These are phyloP conservation scores for Pseudorhiza aurosa DNA, from an alignment of 30 jellyfish, hydroid and myxozoan species.

Conservation along the genomic window DNA sequence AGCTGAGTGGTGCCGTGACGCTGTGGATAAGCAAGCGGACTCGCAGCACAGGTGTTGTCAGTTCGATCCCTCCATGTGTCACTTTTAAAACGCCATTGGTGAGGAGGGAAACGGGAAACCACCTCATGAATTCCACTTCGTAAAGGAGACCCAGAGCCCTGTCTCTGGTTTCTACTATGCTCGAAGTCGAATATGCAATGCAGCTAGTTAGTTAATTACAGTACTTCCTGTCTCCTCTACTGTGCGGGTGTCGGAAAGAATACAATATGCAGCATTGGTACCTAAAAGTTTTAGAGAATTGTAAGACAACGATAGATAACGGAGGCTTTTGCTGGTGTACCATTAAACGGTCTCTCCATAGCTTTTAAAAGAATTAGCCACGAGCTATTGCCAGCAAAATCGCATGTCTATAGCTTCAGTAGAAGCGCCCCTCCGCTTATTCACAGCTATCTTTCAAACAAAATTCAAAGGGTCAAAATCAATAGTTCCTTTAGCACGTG, in stretches of 20 bases:
- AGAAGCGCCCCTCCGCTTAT: constrained; percentile 25
- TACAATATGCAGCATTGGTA: not conserved
- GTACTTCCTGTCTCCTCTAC: constrained; percentile 13
- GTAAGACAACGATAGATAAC: constrained; percentile 5
- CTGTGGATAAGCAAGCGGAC: too few relatives aligned
- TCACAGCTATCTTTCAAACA: constrained; percentile 17
- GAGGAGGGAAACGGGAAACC: too few relatives aligned
- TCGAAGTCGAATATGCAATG: too few relatives aligned
- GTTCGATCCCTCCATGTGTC: too few relatives aligned
- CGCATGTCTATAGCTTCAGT: not conserved
- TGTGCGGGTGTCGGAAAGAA: constrained; percentile 1
- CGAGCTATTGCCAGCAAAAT: not conserved
- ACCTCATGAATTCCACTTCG: too few relatives aligned
- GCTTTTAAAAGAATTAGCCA: not conserved
- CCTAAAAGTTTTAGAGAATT: not conserved
- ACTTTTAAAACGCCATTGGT: too few relatives aligned
- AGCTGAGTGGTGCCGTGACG: too few relatives aligned
- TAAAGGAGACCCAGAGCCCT: too few relatives aligned
- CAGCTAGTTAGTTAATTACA: too few relatives aligned
- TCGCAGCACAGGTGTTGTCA: too few relatives aligned
- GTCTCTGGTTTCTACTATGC: too few relatives aligned
- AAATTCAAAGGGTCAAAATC: constrained; percentile 12
- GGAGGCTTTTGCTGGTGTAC: constrained; percentile 9
- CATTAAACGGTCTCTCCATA: not conserved
- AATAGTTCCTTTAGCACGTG: constrained; percentile 25